Evolutionary conservation across 2,113 vertebrate genomes (phyloP), one percentile per base, ranked within the genome.

Genomic region (Hippoglossus stenolepis): DNA sequence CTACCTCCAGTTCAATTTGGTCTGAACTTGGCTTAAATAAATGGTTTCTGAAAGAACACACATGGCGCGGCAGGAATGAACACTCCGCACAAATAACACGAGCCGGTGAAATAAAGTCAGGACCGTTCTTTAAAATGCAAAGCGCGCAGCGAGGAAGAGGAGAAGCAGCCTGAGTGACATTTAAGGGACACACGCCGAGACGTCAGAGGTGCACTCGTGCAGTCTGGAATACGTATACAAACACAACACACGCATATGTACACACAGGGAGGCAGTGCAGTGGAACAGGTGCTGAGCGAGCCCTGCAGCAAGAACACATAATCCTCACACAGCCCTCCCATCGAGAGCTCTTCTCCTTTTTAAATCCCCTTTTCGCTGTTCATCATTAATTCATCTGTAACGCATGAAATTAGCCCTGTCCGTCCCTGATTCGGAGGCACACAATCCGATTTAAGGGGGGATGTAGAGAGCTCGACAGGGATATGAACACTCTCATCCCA

Each of bases 341-440:
- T 90, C 65, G 75, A 90, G 84, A 84, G 83, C 77, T 73, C 78
- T 62, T 80, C 86, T 88, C 75, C 86, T 77, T 68, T 85, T 83
- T 14, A 90, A 93, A 92, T 87, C 86, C 85, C 83, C 78, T 85
- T 87, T 91, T 90, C 87, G 64, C 75, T 79, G 61, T 83, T 87
- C 91, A 89, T 93, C 89, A 91, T 90, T 93, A 89, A 92, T 92
- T 93, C 90, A 89, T 89, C 89, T 90, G 89, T 89, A 91, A 85
- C 87, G 87, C 85, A 87, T 94, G 90, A 93, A 94, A 94, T 94
- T 92, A 92, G 88, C 91, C 89, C 80, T 57, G 91, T 87, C 77
- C 75, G 77, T 90, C 87, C 79, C 60, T 68, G 61, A 83, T 87
- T 85, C 66, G 13, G 63, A 84, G 83, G 88, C 79, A 26, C 78